phyloP scores from a whole-genome alignment of 2,113 vertebrate species.

The Microtus montanus region DNA sequence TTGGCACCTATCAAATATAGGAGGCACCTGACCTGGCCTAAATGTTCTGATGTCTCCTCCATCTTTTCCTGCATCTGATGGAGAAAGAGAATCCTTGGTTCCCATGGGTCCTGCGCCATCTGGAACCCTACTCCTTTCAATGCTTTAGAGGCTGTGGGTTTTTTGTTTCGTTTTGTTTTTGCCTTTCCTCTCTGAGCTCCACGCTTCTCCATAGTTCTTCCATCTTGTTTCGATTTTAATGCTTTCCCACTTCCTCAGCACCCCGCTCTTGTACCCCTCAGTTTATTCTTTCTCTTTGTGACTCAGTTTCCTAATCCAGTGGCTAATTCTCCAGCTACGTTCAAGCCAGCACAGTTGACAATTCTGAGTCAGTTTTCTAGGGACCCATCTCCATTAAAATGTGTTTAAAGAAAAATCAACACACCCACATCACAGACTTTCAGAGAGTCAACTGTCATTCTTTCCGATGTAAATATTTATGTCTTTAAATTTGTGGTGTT shows the following conservation, averaged over 20 bases:
- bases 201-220: background rate
- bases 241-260: background rate
- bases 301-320: constrained; percentile 42
- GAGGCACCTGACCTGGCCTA: background rate
- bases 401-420: constrained; percentile 37
- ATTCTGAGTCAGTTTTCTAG: constrained; percentile 15
- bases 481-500: constrained; percentile 24
- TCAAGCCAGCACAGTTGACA: background rate
- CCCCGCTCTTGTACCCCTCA: background rate
- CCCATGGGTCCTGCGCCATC: background rate
- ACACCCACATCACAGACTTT: constrained; percentile 14
- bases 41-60: background rate
- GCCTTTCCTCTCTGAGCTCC: background rate
- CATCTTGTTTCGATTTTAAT: background rate
- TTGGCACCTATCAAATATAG: background rate
- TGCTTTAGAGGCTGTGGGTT: background rate
- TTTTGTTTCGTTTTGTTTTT: background rate
- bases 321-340: constrained; percentile 18
- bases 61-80: background rate
- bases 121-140: background rate
- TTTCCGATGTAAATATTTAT: constrained; percentile 27
- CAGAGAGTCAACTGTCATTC: background rate
- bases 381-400: constrained; percentile 4
- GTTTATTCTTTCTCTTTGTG: background rate
- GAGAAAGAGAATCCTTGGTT: background rate